These are phyloP conservation scores for Agapostemon virescens DNA, from an alignment of 2,888 invertebrate genomes.

Conservation along the genomic window DNA sequence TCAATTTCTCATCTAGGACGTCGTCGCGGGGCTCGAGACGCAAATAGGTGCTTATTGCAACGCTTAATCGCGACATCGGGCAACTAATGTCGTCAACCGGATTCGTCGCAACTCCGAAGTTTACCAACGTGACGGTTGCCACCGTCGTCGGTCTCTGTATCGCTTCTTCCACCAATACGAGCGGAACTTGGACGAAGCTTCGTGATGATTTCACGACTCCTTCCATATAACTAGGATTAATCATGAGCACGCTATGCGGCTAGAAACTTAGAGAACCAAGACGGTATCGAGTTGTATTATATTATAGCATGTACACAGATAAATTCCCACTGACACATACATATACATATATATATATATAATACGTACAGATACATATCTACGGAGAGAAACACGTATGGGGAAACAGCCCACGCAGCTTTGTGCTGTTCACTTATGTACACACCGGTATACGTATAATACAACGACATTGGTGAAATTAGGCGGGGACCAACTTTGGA, in stretches of 20 bases:
- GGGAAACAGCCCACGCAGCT: neutral
- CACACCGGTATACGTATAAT: slow-evolving; percentile 17
- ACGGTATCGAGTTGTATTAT: slow-evolving; percentile 56
- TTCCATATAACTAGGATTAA: slow-evolving; percentile 59
- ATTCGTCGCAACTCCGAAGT: slow-evolving; percentile 53
- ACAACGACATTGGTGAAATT: slow-evolving; percentile 56
- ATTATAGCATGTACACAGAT: slow-evolving; percentile 43
- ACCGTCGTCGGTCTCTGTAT: slow-evolving; percentile 54
- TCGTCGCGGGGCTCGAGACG: slow-evolving; percentile 5
- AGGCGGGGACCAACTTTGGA: slow-evolving; percentile 57
- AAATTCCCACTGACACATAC: slow-evolving; percentile 21
- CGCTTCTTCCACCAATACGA: slow-evolving; percentile 65
- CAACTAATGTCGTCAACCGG: slow-evolving; percentile 50
- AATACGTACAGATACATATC: neutral
- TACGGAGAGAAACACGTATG: slow-evolving; percentile 12
- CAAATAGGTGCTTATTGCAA: slow-evolving; percentile 43
- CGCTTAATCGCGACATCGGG: slow-evolving; percentile 54
- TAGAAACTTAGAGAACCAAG: slow-evolving; percentile 47
- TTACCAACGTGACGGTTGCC: slow-evolving; percentile 58
- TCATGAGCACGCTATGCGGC: slow-evolving; percentile 55
- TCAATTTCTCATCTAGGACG: slow-evolving; percentile 29
- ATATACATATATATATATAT: too few species aligned
- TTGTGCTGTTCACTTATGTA: neutral
- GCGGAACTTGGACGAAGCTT: slow-evolving; percentile 47
- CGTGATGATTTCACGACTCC: slow-evolving; percentile 62